phyloP scores from a whole-genome alignment of 2,113 vertebrate species.

The Nerophis lumbriciformis region DNA sequence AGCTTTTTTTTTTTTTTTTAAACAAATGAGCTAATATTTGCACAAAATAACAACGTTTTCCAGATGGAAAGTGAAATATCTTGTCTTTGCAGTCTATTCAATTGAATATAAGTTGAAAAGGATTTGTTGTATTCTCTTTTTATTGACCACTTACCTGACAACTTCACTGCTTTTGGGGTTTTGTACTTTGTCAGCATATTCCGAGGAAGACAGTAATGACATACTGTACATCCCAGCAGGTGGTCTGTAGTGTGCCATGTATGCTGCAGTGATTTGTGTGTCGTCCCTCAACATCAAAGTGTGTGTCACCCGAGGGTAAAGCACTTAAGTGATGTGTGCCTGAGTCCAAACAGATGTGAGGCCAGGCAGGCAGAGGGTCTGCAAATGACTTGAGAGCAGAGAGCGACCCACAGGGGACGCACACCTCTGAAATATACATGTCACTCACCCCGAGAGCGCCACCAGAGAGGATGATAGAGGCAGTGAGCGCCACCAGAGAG shows the following conservation, averaged over 20 bases:
- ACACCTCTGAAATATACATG: conserved; percentile 71
- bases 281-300: conserved; percentile 40
- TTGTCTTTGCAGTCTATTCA: no score
- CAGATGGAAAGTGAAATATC: no score
- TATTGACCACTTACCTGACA: no score
- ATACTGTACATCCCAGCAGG: conserved; percentile 23
- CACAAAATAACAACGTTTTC: no score
- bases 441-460: conserved; percentile 36
- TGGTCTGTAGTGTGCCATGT: conserved; percentile 28
- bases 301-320: conserved; percentile 68
- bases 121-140: no score
- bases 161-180: no score
- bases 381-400: conserved; percentile 63
- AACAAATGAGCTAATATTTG: no score
- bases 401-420: conserved; percentile 48
- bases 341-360: conserved; percentile 76
- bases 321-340: conserved; percentile 73
- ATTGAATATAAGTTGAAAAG: no score
- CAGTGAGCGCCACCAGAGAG: conserved; percentile 1
- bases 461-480: conserved; percentile 6
- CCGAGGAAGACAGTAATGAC: no score
- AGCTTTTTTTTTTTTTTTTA: no score
- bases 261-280: conserved; percentile 48
- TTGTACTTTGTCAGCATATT: no score
- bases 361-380: conserved; percentile 47